Base-by-base conservation (phyloP, 2,113 vertebrate species). In the Dipodomys merriami region DNA sequence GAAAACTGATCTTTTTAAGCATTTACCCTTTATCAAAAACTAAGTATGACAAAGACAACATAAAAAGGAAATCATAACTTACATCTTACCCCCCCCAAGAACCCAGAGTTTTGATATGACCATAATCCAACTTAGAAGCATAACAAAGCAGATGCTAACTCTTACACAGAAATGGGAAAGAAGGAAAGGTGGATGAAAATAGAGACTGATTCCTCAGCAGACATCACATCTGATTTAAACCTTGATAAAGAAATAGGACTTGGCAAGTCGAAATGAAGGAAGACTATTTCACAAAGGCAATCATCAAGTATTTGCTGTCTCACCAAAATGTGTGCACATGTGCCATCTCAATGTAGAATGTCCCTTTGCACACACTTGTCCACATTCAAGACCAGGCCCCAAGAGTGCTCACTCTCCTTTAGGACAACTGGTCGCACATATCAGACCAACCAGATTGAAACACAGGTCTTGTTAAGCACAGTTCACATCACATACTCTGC, bases 401-500 rank as follows among this genome's bases (percentile, higher is more conserved):
- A 39, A n/a, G 53, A 69, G 13, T 65, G 20, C 57, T 93, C 80
- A 74, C 33, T 67, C 62, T 44, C 68, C 68, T n/a, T 87, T 64
- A 83, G 46, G 69, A 84, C 57, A 72, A 82, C 68, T 2, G 11
- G 73, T 93, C 91, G 88, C 74, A 84, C 23, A 62, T 86, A 86
- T 74, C 68, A n/a, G 27, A 68, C 79, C 20, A 67, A 44, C 44
- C 93, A 92, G 35, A 92, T 33, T 23, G 49, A 87, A 94, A 95
- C 83, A 86, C 49, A 12, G 79, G 49, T 64, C 87, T 91, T 82
- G 53, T 84, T 92, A 71, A 88, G n/a, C 29, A 87, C 73, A 74
- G 81, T 93, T 90, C 91, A 86, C 93, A 74, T 83, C 93, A 94
- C 49, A 91, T 93, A 87, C 30, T 88, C 77, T 84, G 49, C 35